A percentile compares a stretch with the other conserved stretches of the same genome.
These are phyloP conservation scores for Peromyscus californicus DNA, from an alignment of 2,113 vertebrate species.

Conservation along the genomic window DNA sequence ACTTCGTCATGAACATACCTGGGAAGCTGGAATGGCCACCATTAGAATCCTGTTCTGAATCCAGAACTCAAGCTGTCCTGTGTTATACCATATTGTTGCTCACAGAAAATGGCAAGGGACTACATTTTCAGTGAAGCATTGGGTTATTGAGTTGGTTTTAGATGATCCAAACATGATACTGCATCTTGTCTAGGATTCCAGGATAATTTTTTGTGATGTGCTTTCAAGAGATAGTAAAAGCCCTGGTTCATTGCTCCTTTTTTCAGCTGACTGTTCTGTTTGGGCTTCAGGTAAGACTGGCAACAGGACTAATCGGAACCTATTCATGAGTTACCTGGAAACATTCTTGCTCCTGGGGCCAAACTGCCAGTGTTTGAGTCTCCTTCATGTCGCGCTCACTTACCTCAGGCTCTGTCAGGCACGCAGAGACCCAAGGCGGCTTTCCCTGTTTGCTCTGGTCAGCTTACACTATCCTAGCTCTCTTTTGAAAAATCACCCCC, in stretches of 20 bases:
- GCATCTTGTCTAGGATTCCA: background rate
- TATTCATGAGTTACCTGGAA: background rate
- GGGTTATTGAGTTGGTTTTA: background rate
- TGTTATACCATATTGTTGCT: background rate
- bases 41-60: background rate
- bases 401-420: background rate
- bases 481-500: slow-evolving; percentile 64
- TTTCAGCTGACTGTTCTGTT: slow-evolving; percentile 23
- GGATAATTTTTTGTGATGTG: background rate
- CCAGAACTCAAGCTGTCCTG: background rate
- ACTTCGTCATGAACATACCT: background rate
- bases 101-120: background rate
- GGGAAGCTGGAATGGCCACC: background rate
- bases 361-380: background rate
- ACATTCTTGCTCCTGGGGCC: background rate
- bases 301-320: background rate
- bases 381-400: background rate
- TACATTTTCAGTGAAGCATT: background rate
- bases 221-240: background rate
- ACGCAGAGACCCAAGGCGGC: background rate
- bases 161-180: background rate
- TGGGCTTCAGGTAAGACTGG: slow-evolving; percentile 28
- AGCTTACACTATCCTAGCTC: background rate
- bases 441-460: slow-evolving; percentile 59
- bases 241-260: background rate